Base-by-base conservation (phyloP, 2,888 invertebrate genomes). In the Anticlea derivata region DNA sequence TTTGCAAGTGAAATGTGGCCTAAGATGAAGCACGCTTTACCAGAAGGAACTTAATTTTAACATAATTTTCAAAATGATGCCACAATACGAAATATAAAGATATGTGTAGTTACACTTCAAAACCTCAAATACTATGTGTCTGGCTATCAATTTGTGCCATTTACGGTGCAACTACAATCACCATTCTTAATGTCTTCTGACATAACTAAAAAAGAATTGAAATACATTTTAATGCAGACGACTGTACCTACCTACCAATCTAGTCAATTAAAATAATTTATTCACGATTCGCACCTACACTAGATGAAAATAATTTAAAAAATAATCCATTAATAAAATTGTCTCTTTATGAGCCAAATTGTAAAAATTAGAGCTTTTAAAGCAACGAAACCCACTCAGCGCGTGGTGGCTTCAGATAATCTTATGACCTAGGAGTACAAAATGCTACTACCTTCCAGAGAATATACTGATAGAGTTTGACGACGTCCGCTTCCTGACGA, bases 401-500 rank as follows among this genome's bases (percentile, higher is more conserved):
- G 17, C 11, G 26, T 40, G 38, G 33, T 41, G 31, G 31, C 22
- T 47, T 51, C 39, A 49, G 41, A 39, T 29, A 39, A 48, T 50
- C 53, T 53, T 47, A 61, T 49, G 44, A 57, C 30, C 38, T 53
- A 65, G 26, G 27, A 27, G 38, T 58, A 56, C 50, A 48, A 58
- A 65, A 54, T 60, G 63, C 63, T 70, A 87, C 93, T 95, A 95
- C 93, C 95, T 95, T 64, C 93, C 92, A 34, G 95, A 94, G 83
- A 95, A 95, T 86, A 95, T 94, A 81, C 92, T 95, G 80, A 95
- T 94, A 50, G 95, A 93, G 73, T 94, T 94, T 54, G 94, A 94
- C 51, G 94, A 92, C 55, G 94, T 93, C 66, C 95, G 92, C 79
- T 95, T 95, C 56, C 95, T 92, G 40, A 94, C 93, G 50, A 95